These are phyloP conservation scores for Coregonus clupeaformis DNA, from an alignment of 2,113 vertebrate genomes.

Conservation along the genomic window DNA sequence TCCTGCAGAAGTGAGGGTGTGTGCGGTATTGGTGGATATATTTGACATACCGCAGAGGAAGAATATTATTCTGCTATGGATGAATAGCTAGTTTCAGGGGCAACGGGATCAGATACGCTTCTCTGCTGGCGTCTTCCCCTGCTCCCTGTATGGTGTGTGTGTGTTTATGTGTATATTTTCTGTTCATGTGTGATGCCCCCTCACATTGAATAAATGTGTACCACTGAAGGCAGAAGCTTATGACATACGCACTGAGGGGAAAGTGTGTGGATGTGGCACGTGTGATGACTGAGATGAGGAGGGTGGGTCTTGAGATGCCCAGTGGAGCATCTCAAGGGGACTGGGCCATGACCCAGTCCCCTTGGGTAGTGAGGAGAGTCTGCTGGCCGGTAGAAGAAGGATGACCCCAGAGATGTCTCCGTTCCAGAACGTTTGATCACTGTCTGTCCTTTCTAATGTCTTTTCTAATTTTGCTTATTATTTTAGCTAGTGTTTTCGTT, in stretches of 20 bases:
- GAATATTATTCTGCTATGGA: constrained; percentile 41
- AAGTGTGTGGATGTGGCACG: constrained; percentile 11
- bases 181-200: constrained; percentile 24
- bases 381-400: background rate
- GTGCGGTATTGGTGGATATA: constrained; percentile 8
- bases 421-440: no score
- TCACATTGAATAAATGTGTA: constrained; percentile 50
- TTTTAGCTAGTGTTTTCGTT: no score
- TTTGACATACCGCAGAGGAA: constrained; percentile 17
- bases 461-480: no score
- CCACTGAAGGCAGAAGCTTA: constrained; percentile 38
- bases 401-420: background rate
- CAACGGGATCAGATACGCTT: constrained; percentile 56
- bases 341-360: no score
- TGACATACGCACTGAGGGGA: constrained; percentile 9
- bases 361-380: background rate
- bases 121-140: constrained; percentile 23
- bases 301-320: background rate
- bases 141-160: constrained; percentile 23
- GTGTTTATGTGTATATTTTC: background rate
- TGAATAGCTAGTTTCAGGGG: constrained; percentile 53
- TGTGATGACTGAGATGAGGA: background rate
- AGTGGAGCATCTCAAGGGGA: background rate
- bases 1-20: constrained; percentile 57
- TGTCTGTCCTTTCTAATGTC: no score